Base-by-base conservation (phyloP, 2,888 invertebrate species). In the Cantharis rustica region DNA sequence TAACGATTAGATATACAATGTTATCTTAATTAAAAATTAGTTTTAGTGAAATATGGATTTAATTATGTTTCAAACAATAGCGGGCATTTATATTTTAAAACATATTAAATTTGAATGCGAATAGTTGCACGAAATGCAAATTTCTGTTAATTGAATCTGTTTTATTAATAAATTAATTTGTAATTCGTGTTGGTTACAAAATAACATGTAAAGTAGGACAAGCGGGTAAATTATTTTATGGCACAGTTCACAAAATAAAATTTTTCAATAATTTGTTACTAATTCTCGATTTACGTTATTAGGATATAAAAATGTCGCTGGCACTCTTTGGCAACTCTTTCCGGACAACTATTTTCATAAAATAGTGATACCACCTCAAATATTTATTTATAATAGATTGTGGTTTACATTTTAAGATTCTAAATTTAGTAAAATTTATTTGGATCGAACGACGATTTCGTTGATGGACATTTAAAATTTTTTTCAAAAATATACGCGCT, bases 351-450 rank as follows among this genome's bases (percentile, higher is more conserved):
- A 63, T 73, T 73, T 73, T 73, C 63, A 73, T 73, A 31, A 64
- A 64, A 16, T 64, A 15, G 16, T 70, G 72, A 75, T 75, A 75
- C 69, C 72, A 63, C 68, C 27, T 68, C 64, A 69, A 75, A 62
- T 69, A 72, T 72, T 68, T 72, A 75, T 75, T 75, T 75, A 68
- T 75, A 72, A 75, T 64, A 72, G 71, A 72, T 75, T 72, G 68
- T 71, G 63, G 71, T 75, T 75, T 75, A 72, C 72, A 72, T 75
- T 72, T 66, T 63, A 66, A 10, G 11, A 16, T 66, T 71, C 75
- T 75, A 75, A 75, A 71, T 72, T 72, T 75, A 75, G 75, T 62
- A 61, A 66, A 63, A 72, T 75, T 75, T 75, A 72, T 75, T 75
- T 73, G 69, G 69, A 69, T 69, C 73, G 20, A 64, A 20, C 31